Evolutionary conservation across 2,888 invertebrate species (phyloP).

Genomic region (Phasia obesa): DNA sequence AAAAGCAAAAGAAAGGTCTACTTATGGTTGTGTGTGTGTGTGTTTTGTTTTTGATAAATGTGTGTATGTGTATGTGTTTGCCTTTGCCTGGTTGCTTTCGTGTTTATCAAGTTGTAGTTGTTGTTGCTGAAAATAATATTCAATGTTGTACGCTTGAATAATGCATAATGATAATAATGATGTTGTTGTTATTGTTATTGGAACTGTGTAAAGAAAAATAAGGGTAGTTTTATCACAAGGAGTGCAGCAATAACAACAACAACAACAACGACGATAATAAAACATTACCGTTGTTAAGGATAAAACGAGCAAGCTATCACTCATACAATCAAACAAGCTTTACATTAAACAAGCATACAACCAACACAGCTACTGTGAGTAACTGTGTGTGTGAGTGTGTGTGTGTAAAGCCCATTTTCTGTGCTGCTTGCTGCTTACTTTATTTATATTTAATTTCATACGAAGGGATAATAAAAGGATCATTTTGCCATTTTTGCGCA

Average conservation of each 20-base stretch:
- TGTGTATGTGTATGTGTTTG: not conserved
- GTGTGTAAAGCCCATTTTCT: slow-evolving; percentile 23
- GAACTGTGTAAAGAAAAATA: not conserved
- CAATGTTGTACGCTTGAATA: slow-evolving; percentile 25
- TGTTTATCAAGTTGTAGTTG: slow-evolving; percentile 10
- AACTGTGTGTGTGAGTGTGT: not conserved
- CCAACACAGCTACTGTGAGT: not conserved
- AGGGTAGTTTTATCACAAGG: slow-evolving; percentile 9
- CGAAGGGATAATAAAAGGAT: slow-evolving; percentile 68
- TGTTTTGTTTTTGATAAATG: too few relatives aligned
- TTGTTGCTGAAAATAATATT: slow-evolving; percentile 9
- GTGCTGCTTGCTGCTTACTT: too few relatives aligned
- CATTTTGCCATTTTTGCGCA: slow-evolving; percentile 70
- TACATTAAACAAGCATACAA: not conserved
- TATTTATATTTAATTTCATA: slow-evolving; percentile 21
- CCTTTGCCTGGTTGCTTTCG: not conserved
- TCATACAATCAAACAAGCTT: slow-evolving; percentile 4
- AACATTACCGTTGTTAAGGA: slow-evolving; percentile 13
- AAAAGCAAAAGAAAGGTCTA: slow-evolving; percentile 13
- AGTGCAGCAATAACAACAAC: slow-evolving; percentile 3
- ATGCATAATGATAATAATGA: slow-evolving; percentile 8
- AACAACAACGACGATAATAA: not conserved
- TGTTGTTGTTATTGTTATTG: not conserved
- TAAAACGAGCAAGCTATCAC: slow-evolving; percentile 22
- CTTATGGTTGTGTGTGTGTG: not conserved